Evolutionary conservation across 2,113 vertebrate genomes (phyloP), one percentile per base, ranked within the genome.

Genomic region (Ahaetulla prasina): DNA sequence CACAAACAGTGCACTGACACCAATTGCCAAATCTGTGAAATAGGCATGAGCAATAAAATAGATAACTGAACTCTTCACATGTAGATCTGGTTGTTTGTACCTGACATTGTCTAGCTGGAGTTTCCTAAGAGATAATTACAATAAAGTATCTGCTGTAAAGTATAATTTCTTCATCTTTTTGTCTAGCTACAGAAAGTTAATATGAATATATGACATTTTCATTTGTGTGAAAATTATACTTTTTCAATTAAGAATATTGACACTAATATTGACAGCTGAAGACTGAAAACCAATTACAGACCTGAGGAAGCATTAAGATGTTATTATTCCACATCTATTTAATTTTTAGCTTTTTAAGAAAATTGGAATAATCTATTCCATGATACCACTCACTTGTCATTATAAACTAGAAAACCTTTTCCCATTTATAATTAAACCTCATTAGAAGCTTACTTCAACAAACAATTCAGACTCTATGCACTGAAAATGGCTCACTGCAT

Each of bases 151-250:
- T 55, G 54, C 22, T 55, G 22, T 22, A 55, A 55, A 55, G 0
- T 10, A 60, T 10, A 27, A 10, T 60, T 60, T 25, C 23, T 60
- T 60, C 9, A 27, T 18, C 25, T 74, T 87, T 87, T n/a, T n/a
- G 47, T 20, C 43, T 11, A n/a, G 30, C 27, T 12, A 27, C 3
- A 89, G 68, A 16, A 35, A 88, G 50, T 55, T 22, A n/a, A 30
- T 86, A 92, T 39, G 2, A 88, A 90, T 95, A 96, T 96, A 95
- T 96, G 96, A 92, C 87, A 94, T 94, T 96, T 96, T 97, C 92
- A 94, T 96, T 80, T 94, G 91, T 87, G 91, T 94, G 53, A 96
- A 91, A 55, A 45, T 96, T 91, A 89, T 96, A 92, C 45, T 84
- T 89, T 84, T 84, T 68, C 12, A 23, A 1, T 74, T 95, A 94